phyloP scores from a whole-genome alignment of 2,888 invertebrate genomes.

The Bombyx huttoni region DNA sequence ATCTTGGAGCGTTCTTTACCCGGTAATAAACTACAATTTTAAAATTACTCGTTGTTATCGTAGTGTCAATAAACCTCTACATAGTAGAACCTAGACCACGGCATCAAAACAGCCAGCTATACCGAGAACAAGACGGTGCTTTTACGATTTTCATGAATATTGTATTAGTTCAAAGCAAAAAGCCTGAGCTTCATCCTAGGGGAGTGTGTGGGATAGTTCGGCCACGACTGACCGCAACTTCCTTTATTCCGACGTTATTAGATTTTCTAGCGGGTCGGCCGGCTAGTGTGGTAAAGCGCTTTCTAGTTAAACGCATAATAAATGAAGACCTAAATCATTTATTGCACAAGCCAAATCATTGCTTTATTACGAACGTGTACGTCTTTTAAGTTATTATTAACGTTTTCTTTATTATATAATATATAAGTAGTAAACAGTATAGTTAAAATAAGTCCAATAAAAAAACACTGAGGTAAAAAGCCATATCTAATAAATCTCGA shows the following conservation, averaged over 20 bases:
- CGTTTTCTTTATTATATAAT: neutral
- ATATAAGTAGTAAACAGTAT: too few relatives aligned
- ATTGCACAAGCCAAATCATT: neutral
- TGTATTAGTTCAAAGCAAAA: slow-evolving; percentile 17
- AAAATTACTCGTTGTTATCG: too few relatives aligned
- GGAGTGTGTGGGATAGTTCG: slow-evolving; percentile 15
- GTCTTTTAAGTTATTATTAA: neutral
- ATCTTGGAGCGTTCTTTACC: too few relatives aligned
- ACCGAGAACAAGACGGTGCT: slow-evolving; percentile 10
- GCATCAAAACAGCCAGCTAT: neutral
- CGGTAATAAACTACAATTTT: too few relatives aligned
- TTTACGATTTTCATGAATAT: slow-evolving; percentile 29
- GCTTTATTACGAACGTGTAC: neutral
- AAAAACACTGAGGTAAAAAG: too few relatives aligned
- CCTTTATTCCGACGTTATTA: slow-evolving; percentile 29
- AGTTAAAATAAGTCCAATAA: too few relatives aligned
- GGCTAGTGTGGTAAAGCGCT: slow-evolving; percentile 19
- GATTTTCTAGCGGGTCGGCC: slow-evolving; percentile 25
- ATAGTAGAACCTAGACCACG: neutral
- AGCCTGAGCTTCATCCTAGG: slow-evolving; percentile 13
- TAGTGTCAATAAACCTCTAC: too few relatives aligned
- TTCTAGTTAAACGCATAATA: slow-evolving; percentile 22
- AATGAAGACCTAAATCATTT: slow-evolving; percentile 12
- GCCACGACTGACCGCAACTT: slow-evolving; percentile 17
- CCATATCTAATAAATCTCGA: too few relatives aligned